Evolutionary conservation across 2,888 invertebrate genomes (phyloP).

Genomic region (Drosophila recens): DNA sequence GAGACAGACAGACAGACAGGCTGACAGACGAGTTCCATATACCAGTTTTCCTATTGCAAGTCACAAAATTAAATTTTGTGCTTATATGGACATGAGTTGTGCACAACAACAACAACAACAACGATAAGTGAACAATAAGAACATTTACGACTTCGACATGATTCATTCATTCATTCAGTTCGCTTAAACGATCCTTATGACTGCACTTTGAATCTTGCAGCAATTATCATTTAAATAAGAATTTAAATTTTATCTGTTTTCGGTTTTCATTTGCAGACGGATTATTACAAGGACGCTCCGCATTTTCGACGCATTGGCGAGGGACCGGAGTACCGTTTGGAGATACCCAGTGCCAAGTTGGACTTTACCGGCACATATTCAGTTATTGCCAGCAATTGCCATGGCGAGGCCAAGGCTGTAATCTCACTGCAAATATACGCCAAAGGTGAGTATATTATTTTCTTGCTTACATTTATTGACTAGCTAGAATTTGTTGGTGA

Average conservation of each 20-base stretch:
- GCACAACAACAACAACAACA: conserved; percentile 61
- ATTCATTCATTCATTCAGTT: conserved; percentile 47
- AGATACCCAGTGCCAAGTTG: conserved; percentile 94
- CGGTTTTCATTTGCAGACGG: conserved; percentile 88
- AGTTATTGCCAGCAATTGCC: conserved; percentile 92
- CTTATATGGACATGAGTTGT: conserved; percentile 73
- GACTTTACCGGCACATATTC: conserved; percentile 95
- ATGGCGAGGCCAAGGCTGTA: conserved; percentile 94
- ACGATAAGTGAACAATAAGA: conserved; percentile 31
- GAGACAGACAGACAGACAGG: not conserved
- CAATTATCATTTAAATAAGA: conserved; percentile 19
- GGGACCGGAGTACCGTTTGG: conserved; percentile 92
- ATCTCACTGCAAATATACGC: conserved; percentile 94
- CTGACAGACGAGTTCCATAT: conserved; percentile 35
- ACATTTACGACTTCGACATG: conserved; percentile 27
- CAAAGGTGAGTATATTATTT: conserved; percentile 87
- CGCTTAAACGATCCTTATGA: conserved; percentile 39
- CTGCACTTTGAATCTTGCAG: conserved; percentile 22
- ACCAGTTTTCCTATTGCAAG: conserved; percentile 73
- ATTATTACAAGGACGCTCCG: conserved; percentile 94
- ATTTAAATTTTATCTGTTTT: conserved; percentile 1
- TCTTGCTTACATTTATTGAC: conserved; percentile 21
- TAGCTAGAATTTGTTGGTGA: conserved; percentile 19
- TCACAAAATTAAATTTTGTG: conserved; percentile 75
- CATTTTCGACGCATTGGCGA: conserved; percentile 91